These are phyloP conservation scores for Marmota monax DNA, from an alignment of 2,113 vertebrate genomes.

Conservation along the genomic window DNA sequence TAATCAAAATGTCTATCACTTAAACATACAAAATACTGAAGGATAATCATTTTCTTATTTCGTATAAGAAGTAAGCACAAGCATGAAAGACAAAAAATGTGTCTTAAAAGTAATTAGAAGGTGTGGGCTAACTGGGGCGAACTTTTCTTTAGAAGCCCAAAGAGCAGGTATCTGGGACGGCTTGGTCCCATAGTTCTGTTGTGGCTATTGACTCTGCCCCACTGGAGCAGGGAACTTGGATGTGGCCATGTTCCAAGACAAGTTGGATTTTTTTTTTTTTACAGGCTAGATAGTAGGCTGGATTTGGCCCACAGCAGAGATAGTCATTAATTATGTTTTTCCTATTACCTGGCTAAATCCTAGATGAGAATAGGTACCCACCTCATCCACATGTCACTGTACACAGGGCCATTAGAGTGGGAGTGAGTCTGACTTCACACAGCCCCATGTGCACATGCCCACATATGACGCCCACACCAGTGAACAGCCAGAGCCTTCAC, in stretches of 20 bases:
- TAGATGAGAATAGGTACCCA: neutral
- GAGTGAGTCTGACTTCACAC: neutral
- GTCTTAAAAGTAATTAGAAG: neutral
- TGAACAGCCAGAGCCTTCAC: neutral
- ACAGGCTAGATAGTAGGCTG: neutral
- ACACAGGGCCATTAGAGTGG: neutral
- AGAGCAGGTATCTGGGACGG: neutral
- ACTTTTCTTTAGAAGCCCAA: neutral
- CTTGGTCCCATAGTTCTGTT: neutral
- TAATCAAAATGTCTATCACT: neutral
- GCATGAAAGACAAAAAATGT: neutral
- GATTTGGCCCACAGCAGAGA: neutral
- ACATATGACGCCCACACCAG: too few relatives aligned
- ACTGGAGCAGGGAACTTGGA: neutral
- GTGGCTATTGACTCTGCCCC: neutral
- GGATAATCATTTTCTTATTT: conserved; percentile 3
- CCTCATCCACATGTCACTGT: neutral
- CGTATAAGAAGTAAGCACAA: conserved; percentile 28
- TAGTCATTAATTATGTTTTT: neutral
- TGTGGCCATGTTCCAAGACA: neutral
- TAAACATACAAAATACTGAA: neutral
- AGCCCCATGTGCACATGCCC: neutral
- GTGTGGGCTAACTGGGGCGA: fast-evolving
- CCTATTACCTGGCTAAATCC: neutral
- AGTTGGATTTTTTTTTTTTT: neutral